Base-by-base conservation (phyloP, 2,113 vertebrate genomes). In the Ictidomys tridecemlineatus region DNA sequence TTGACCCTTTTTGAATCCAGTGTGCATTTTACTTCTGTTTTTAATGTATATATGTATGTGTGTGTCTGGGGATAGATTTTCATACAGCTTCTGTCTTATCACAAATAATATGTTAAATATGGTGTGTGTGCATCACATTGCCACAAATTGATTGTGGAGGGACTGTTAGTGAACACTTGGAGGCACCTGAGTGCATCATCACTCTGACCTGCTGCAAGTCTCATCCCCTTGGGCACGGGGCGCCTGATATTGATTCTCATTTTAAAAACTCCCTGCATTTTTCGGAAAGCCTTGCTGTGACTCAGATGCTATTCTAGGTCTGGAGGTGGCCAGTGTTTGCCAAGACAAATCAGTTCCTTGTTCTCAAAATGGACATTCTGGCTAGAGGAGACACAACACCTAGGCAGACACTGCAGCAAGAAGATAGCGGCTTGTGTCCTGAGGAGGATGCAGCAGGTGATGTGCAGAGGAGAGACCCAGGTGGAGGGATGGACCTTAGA, bases 401-500 rank as follows among this genome's bases (percentile, higher is more conserved):
- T 39, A 51, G 56, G 3, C 9, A 69, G 61, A 88, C 22, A 0
- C 4, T 1, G 12, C 14, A 39, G 2, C 5, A 5, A 61, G 56
- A 13, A 42, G 14, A 14, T 7, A 16, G 34, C 28, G 48, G 76
- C 24, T 10, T 32, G 28, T 73, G 4, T 34, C 42, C 10, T 0
- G 69, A 83, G 87, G 10, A 45, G 6, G 8, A 22, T 12, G 28
- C 5, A 17, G 4, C 10, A 63, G 53, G 51, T 12, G 39, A 14
- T 67, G 8, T 78, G 32, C 9, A 37, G 0, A 13, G 18, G 48
- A 12, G 70, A 67, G 69, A 6, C 24, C 69, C 2, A 1, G 26
- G 37, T 34, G 18, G 18, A 32, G 30, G 17, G 4, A 1, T 2
- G 2, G 4, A 0, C 24, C 39, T n/a, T 30, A 67, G 61, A 37